These are phyloP conservation scores for Acyrthosiphon pisum DNA, from an alignment of 1,140 invertebrate genomes.

Conservation along the genomic window DNA sequence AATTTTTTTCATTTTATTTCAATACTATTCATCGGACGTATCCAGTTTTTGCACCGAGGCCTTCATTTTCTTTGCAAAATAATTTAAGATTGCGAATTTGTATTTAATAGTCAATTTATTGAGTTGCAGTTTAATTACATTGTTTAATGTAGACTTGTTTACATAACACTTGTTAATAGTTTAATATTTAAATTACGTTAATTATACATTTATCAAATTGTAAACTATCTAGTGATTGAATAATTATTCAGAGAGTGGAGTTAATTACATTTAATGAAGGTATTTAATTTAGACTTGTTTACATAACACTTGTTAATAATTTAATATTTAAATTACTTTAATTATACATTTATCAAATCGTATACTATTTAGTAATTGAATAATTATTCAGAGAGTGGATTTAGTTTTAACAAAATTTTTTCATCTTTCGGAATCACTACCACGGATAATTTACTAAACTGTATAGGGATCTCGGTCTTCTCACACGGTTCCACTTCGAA, in stretches of 20 bases:
- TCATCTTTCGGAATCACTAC: neutral
- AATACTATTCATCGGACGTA: too few species aligned
- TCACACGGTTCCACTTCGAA: conserved; percentile 53
- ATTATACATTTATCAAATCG: neutral
- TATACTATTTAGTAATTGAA: neutral
- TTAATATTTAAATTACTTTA: neutral
- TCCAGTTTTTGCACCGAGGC: too few species aligned
- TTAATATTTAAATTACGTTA: neutral
- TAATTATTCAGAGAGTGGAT: neutral
- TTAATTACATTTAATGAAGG: too few species aligned
- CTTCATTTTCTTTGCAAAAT: too few species aligned
- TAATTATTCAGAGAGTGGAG: neutral
- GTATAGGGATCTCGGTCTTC: conserved; percentile 54
- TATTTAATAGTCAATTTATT: too few species aligned
- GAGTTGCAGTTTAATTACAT: too few species aligned
- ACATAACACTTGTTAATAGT: neutral
- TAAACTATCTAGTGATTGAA: neutral
- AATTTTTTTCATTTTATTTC: too few species aligned
- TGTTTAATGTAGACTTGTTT: neutral
- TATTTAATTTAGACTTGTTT: neutral
- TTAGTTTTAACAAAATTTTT: neutral
- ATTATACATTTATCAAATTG: neutral
- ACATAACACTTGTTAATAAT: neutral
- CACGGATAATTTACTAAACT: conserved; percentile 40
- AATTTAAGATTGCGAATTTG: too few species aligned